Evolutionary conservation across 2,113 vertebrate genomes (phyloP).

Genomic region (Psilopsiagon aurifrons): DNA sequence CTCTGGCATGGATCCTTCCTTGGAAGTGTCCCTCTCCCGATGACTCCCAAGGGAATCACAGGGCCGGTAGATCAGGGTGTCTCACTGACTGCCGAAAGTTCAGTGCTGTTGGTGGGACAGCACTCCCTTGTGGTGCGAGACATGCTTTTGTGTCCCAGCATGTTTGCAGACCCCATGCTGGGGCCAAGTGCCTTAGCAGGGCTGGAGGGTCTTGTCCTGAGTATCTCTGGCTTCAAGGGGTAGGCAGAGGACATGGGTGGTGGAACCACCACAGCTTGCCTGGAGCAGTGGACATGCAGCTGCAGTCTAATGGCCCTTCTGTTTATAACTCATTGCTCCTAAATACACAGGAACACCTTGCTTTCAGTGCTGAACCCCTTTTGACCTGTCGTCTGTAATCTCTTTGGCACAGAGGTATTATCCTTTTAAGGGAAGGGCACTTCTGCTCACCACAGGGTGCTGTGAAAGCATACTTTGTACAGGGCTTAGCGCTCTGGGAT

Average conservation of each 20-base stretch:
- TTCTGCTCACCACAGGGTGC: neutral
- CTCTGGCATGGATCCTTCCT: neutral
- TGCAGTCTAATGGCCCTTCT: neutral
- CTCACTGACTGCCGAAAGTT: neutral
- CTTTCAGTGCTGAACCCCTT: neutral
- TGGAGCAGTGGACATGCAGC: neutral
- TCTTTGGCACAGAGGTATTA: neutral
- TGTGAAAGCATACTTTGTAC: rapidly evolving
- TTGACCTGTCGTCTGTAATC: rapidly evolving
- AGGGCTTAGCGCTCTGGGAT: neutral
- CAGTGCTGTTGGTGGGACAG: neutral
- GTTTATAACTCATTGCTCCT: rapidly evolving
- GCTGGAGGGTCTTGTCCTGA: neutral
- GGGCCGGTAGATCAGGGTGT: neutral
- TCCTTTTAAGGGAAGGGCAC: neutral
- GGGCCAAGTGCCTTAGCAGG: neutral
- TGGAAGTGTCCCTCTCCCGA: rapidly evolving
- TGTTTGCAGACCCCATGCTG: neutral
- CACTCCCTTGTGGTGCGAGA: neutral
- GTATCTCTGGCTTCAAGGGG: neutral
- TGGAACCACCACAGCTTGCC: neutral
- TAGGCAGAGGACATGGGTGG: rapidly evolving
- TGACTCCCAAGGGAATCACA: rapidly evolving
- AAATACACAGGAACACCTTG: too few relatives aligned
- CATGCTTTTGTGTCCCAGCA: neutral